phyloP scores from a whole-genome alignment of 2,888 invertebrate genomes.

The Chrysomela aeneicollis region DNA sequence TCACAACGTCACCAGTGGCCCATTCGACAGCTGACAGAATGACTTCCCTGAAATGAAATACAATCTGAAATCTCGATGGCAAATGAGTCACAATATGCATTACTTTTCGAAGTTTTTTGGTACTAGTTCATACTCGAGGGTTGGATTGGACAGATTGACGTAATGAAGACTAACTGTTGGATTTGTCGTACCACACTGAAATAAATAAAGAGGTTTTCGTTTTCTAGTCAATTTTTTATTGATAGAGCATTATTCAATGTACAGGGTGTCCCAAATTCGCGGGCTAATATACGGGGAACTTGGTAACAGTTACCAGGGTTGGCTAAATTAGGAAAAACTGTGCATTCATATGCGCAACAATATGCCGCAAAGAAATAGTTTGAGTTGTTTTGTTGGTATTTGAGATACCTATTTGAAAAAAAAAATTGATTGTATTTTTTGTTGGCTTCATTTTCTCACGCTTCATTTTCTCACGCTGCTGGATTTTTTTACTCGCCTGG shows the following conservation, averaged over 20 bases:
- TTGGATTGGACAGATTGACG: slow-evolving; percentile 64
- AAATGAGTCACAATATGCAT: slow-evolving; percentile 33
- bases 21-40: slow-evolving; percentile 79
- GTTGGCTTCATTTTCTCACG: no score
- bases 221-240: slow-evolving; percentile 13
- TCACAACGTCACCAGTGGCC: slow-evolving; percentile 73
- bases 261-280: background rate
- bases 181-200: slow-evolving; percentile 72
- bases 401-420: no score
- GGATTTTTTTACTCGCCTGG: no score
- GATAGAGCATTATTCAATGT: no score
- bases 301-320: no score
- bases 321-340: no score
- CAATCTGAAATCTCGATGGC: background rate
- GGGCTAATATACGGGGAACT: no score
- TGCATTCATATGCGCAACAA: no score
- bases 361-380: no score
- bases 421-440: no score
- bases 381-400: no score
- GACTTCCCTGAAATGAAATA: slow-evolving; percentile 59
- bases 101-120: slow-evolving; percentile 56
- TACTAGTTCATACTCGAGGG: slow-evolving; percentile 46
- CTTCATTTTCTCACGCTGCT: no score
- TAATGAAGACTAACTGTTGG: slow-evolving; percentile 71
- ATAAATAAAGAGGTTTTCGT: slow-evolving; percentile 20